These are phyloP conservation scores for Fulica atra DNA, from an alignment of 2,113 vertebrate species.

Conservation along the genomic window DNA sequence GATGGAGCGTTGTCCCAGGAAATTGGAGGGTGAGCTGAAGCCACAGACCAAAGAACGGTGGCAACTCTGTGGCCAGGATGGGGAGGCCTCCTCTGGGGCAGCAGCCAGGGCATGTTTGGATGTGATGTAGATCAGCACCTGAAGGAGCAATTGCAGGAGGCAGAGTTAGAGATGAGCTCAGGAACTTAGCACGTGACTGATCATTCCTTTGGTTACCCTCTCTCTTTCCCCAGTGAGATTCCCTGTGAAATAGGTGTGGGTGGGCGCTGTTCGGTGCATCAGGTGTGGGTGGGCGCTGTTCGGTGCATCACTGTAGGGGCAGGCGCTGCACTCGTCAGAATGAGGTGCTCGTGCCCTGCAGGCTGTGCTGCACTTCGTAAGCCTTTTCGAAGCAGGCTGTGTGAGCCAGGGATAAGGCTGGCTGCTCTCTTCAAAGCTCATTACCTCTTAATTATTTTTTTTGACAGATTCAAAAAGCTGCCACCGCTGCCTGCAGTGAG, in stretches of 20 bases:
- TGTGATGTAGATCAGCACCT: neutral
- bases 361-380: neutral
- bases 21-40: neutral
- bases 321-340: rapidly evolving
- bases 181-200: neutral
- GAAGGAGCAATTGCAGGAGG: neutral
- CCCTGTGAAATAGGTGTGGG: neutral
- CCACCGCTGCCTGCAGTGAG: slow-evolving; percentile 74
- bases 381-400: neutral
- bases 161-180: neutral
- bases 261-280: neutral
- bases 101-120: neutral
- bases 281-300: neutral
- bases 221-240: neutral
- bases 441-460: neutral
- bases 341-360: neutral
- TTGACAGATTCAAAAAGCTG: slow-evolving; percentile 88
- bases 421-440: neutral
- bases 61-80: neutral
- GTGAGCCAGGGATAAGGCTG: neutral
- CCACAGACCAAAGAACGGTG: neutral
- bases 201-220: neutral
- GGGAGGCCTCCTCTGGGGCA: neutral
- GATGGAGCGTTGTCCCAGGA: neutral
- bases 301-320: neutral